These are phyloP conservation scores for Axea sp. DNA, from an alignment of 2,888 invertebrate genomes.

Conservation along the genomic window DNA sequence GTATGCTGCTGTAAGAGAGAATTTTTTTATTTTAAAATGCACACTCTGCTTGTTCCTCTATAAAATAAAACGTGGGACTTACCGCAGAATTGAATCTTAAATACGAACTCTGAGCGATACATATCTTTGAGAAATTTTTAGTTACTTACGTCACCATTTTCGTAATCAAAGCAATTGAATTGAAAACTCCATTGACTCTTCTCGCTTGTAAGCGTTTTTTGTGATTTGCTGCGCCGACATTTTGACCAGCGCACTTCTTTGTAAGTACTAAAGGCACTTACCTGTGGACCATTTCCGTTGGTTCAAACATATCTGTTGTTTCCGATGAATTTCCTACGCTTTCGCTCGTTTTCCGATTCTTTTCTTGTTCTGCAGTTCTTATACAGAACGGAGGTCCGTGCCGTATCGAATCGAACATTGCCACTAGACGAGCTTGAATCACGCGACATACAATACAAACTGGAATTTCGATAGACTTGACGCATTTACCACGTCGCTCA, in stretches of 20 bases:
- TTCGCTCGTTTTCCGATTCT: conserved; percentile 8
- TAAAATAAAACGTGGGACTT: no score
- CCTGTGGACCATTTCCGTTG: conserved; percentile 53
- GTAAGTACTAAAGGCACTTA: conserved; percentile 46
- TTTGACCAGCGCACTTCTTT: conserved; percentile 35
- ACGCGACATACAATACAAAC: conserved; percentile 46
- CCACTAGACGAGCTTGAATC: conserved; percentile 34
- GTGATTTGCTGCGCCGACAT: conserved; percentile 56
- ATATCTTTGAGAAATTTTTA: conserved; percentile 20
- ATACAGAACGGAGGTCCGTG: conserved; percentile 23
- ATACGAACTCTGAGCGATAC: background rate
- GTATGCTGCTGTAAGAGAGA: no score
- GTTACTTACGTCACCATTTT: conserved; percentile 43
- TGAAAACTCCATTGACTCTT: conserved; percentile 34
- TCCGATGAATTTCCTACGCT: conserved; percentile 48
- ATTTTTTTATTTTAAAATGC: no score
- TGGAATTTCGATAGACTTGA: conserved; percentile 51
- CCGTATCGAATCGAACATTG: conserved; percentile 34
- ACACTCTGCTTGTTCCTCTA: no score
- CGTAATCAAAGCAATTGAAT: conserved; percentile 52
- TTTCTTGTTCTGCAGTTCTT: conserved; percentile 24
- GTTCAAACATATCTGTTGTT: conserved; percentile 46
- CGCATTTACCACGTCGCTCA: conserved; percentile 21
- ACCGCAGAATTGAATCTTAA: no score
- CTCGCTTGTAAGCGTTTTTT: conserved; percentile 56